Evolutionary conservation across 2,888 invertebrate species (phyloP), one percentile per base, ranked within the genome.

Genomic region (Aelia acuminata): DNA sequence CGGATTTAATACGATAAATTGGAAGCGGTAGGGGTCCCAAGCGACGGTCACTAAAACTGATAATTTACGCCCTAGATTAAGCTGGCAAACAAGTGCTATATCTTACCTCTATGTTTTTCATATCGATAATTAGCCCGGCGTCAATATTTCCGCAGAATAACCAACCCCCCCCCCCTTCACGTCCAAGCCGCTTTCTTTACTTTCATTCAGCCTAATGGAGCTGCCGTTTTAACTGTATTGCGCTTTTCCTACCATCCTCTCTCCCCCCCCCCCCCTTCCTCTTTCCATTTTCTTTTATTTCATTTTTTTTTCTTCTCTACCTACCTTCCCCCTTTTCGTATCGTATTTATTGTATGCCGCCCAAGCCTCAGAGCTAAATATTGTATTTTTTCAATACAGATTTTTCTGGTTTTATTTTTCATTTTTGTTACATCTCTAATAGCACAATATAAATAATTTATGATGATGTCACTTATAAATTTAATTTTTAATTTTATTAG

Each of bases 1-100:
- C 43, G 80, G 80, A 80, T 80, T 80, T 80, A 80, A 80, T 11
- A 43, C 43, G 80, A 80, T 80, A 80, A 80, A 80, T 80, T 80
- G 80, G 43, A 57, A 43, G 80, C 1, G 35, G 70, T 53, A 2
- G 10, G 70, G 22, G 80, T 13, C 80, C 80, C 43, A 2, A 5
- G 11, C 15, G 43, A 47, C n/a, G 80, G 80, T 80, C 80, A 43
- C 80, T 47, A 47, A 43, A 43, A 47, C 80, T 80, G 80, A 22
- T 43, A 80, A 80, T 80, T 80, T 80, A 80, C 13, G 80, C n/a
- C 22, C 39, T 22, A 5, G 43, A 43, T 80, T 39, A 47, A 15
- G 22, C n/a, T 15, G 22, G 43, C 22, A 43, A 80, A 80, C 80
- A 80, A 80, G 13, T 80, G 18, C 22, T 80, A 43, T 47, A 47